A percentile compares a stretch with the other conserved stretches of the same genome.
Conservation (phyloP, 1,140 invertebrate genomes). For the Halictus rubicundus region DNA sequence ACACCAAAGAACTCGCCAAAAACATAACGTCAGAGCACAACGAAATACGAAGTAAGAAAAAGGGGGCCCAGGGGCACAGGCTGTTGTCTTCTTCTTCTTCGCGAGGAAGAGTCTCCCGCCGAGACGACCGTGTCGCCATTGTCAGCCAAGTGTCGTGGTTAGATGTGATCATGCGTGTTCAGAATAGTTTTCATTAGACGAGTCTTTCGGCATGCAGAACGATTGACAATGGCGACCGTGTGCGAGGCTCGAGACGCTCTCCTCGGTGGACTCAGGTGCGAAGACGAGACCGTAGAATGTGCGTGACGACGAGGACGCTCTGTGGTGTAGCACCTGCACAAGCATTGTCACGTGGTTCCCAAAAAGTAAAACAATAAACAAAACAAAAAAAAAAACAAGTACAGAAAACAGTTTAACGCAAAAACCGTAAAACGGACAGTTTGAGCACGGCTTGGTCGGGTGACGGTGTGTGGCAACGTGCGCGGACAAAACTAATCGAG, state of each 20-base stretch:
- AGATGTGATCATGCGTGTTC: neutral
- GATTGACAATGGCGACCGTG: conserved; percentile 53
- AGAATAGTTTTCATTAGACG: neutral
- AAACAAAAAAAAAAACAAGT: too few species aligned
- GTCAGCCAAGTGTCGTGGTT: conserved; percentile 35
- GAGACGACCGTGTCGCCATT: conserved; percentile 43
- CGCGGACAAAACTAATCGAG: conserved; percentile 45
- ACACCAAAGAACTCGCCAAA: conserved; percentile 18
- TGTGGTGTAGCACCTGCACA: conserved; percentile 40
- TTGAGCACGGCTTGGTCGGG: conserved; percentile 78
- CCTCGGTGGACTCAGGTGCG: neutral
- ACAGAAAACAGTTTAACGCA: conserved; percentile 7
- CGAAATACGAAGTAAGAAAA: conserved; percentile 37
- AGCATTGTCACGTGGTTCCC: conserved; percentile 52
- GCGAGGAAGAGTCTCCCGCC: neutral
- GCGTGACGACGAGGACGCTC: conserved; percentile 39
- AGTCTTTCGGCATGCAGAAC: neutral
- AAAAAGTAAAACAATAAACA: conserved; percentile 44
- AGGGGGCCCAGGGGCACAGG: neutral
- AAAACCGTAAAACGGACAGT: conserved; percentile 61
- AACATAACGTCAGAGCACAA: conserved; percentile 41
- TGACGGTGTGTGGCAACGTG: conserved; percentile 71
- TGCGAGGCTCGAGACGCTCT: neutral
- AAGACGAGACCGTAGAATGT: conserved; percentile 14
- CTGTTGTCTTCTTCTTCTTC: conserved; percentile 1